phyloP scores from a whole-genome alignment of 2,797 vertebrate species.

The Urosaurus nigricauda region DNA sequence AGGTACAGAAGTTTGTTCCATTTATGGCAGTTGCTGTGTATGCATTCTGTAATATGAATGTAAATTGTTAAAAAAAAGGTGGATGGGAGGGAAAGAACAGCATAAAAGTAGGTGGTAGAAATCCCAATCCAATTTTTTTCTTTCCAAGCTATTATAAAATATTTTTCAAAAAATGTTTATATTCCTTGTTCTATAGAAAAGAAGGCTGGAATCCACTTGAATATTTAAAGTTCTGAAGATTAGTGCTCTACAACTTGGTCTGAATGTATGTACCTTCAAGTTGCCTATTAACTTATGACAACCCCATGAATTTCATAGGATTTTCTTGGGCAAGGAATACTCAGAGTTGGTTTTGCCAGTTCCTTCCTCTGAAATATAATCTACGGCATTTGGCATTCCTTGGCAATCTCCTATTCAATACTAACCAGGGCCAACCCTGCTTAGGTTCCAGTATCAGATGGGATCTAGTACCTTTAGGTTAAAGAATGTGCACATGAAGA shows the following conservation, averaged over 20 bases:
- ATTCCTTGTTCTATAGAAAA: background rate
- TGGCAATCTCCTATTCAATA: too few species aligned
- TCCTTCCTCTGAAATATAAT: too few species aligned
- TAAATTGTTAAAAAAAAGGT: background rate
- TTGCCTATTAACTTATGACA: too few species aligned
- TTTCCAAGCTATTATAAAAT: background rate
- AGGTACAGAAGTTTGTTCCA: slow-evolving; percentile 82
- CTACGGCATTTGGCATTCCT: too few species aligned
- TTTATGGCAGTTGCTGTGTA: slow-evolving; percentile 80
- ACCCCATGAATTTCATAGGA: too few species aligned
- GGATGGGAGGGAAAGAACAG: background rate
- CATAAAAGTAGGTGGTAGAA: background rate
- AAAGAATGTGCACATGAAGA: background rate
- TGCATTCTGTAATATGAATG: slow-evolving; percentile 76
- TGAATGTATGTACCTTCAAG: too few species aligned
- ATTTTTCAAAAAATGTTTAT: slow-evolving; percentile 9
- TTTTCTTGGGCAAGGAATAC: too few species aligned
- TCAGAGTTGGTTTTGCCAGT: too few species aligned
- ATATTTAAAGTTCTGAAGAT: slow-evolving; percentile 11
- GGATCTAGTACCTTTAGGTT: too few species aligned
- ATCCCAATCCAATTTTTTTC: slow-evolving; percentile 21
- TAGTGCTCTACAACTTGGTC: background rate
- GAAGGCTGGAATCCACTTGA: background rate
- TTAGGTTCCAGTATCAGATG: too few species aligned
- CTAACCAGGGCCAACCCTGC: too few species aligned